Base-by-base conservation (phyloP, 2,888 invertebrate genomes). In the Cecidostiba fungosa region DNA sequence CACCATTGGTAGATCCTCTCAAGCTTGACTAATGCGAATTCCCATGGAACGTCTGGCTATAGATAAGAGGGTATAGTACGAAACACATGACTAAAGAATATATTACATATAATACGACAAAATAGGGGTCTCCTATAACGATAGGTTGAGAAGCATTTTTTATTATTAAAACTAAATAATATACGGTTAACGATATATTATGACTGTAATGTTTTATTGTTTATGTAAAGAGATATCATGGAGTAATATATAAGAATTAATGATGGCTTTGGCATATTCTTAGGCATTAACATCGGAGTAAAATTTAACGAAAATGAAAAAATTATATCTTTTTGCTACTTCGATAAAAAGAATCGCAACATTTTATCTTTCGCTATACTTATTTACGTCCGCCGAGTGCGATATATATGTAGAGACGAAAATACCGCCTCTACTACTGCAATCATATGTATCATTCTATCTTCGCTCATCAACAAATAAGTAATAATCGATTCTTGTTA, bases 21-120 rank as follows among this genome's bases (percentile, higher is more conserved):
- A 3, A 62, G 62, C 62, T 62, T 62, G 10, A 23, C 26, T 62
- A 23, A 74, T 74, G 29, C 23, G n/a, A 74, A 74, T 62, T 62
- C 6, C 62, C 23, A 62, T 26, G 10, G 62, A 23, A 0, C 62
- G 62, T n/a, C n/a, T 10, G 62, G 62, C 26, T 62, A 62, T 23
- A 50, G 50, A 23, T 62, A 62, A 23, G 62, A 23, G 8, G 19
- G 54, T 23, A 62, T n/a, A 23, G 23, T 14, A 62, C 23, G 10
- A n/a, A 62, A 23, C n/a, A 23, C 10, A 23, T 26, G 62, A 12
- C 23, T 62, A 39, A 6, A 70, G 19, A 70, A 70, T 32, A 12
- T 4, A 23, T 5, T 47, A 36, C 39, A 29, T 43, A 70, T 32
- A 70, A 43, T 29, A 73, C 36, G 16, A 36, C 19, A 19, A 43